Conservation (phyloP, 2,797 vertebrate species). For the Urophycis tenuis region DNA sequence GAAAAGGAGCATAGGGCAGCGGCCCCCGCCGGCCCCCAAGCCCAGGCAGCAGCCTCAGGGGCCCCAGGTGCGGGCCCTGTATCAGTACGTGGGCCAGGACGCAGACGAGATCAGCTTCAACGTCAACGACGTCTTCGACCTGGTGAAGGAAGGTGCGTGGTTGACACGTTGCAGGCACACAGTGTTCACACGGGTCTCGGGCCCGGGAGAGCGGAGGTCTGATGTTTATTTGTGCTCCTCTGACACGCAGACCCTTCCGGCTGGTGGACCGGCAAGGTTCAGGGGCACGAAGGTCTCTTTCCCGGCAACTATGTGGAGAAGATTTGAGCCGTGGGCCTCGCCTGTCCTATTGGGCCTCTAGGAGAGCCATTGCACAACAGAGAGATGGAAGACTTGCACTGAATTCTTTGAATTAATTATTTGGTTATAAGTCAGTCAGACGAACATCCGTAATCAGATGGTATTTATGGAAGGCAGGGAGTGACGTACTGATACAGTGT, state of each 20-base stretch:
- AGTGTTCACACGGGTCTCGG: too few relatives aligned
- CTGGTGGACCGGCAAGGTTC: conserved; percentile 90
- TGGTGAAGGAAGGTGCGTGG: conserved; percentile 80
- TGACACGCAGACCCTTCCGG: conserved; percentile 78
- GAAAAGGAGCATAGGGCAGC: conserved; percentile 75
- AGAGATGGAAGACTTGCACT: background rate
- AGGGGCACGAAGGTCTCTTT: conserved; percentile 86
- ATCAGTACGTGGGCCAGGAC: conserved; percentile 89
- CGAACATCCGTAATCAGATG: background rate
- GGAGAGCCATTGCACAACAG: background rate
- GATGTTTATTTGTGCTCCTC: conserved; percentile 1
- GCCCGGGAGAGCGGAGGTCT: too few relatives aligned
- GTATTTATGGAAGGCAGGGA: background rate
- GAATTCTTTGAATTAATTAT: background rate
- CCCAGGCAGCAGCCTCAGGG: conserved; percentile 62
- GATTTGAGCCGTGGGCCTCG: conserved; percentile 70
- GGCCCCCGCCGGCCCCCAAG: conserved; percentile 82
- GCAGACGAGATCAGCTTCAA: conserved; percentile 94
- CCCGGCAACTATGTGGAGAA: conserved; percentile 96
- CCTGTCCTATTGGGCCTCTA: background rate
- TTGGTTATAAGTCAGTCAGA: background rate
- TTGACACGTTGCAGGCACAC: too few relatives aligned
- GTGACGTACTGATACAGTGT: background rate
- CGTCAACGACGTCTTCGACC: conserved; percentile 79
- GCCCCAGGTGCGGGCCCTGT: conserved; percentile 81